Evolutionary conservation across 2,113 vertebrate genomes (phyloP), one percentile per base, ranked within the genome.

Genomic region (Hyperoodon ampullatus): DNA sequence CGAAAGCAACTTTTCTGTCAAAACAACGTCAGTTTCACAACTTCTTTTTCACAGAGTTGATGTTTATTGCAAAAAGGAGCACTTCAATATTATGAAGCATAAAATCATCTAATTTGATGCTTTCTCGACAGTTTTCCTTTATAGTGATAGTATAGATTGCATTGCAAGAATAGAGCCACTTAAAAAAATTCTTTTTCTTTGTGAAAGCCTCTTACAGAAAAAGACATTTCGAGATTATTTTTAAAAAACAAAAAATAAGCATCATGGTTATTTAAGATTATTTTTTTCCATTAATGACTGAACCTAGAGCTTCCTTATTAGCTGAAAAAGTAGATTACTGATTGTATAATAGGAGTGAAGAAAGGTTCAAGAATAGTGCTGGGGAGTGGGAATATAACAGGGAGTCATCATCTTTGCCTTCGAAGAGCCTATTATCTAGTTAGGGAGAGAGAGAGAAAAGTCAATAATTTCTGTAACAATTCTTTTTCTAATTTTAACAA

Each of bases 1-100:
- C 86, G 33, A 89, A 96, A 97, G 81, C 96, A 88, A 77, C 61
- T 83, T 96, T 98, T 77, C 95, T 97, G 96, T 98, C 98, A 98
- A 97, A 98, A 97, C 95, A 98, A 86, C 28, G 24, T 96, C 92
- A 97, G 88, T 82, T 96, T 93, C 94, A 85, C 44, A 91, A 88
- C 66, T 75, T 97, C 77, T 60, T 94, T 97, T 95, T 96, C 74
- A 74, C 58, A 78, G 89, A 95, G 74, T 85, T 90, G 93, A 58
- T 97, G 70, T 97, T 98, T 98, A 93, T 93, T 96, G 81, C 75
- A 71, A 87, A 87, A 95, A 94, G 75, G 75, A 93, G 68, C 55
- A 55, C 74, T 97, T 97, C 84, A 95, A 95, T 97, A 96, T 97
- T 96, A 88, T 96, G 94, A 97, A 91, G 93, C 93, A 92, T 77